Evolutionary conservation across 2,797 vertebrate species (phyloP).

Genomic region (Ciconia nigra): DNA sequence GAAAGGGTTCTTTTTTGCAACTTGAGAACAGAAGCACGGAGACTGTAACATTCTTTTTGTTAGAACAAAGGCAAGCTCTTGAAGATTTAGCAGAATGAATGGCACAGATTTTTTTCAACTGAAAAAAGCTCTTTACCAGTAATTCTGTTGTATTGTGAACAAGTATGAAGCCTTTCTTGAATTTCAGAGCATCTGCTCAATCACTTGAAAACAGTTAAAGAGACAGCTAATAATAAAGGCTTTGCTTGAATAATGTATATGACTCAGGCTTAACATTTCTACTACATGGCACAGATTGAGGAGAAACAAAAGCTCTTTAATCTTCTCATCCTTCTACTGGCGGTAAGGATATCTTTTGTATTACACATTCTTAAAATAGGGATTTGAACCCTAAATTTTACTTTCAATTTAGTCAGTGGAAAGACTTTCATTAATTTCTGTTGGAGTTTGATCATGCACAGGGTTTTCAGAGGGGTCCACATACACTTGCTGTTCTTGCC

Average conservation of each 20-base stretch:
- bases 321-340: neutral
- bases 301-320: neutral
- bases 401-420: neutral
- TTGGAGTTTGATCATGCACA: neutral
- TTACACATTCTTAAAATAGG: neutral
- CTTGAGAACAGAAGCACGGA: neutral
- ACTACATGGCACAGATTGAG: neutral
- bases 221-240: neutral
- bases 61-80: neutral
- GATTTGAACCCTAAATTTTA: neutral
- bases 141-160: neutral
- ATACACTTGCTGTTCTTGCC: neutral
- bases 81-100: neutral
- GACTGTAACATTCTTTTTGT: neutral
- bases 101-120: neutral
- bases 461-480: neutral
- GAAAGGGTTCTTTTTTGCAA: neutral
- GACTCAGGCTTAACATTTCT: neutral
- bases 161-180: neutral
- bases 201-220: neutral
- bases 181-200: neutral
- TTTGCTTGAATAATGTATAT: neutral
- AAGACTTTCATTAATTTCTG: neutral
- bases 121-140: neutral
- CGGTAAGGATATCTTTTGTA: neutral